Conservation (phyloP, 2,113 vertebrate species). For the Chaetura pelagica region DNA sequence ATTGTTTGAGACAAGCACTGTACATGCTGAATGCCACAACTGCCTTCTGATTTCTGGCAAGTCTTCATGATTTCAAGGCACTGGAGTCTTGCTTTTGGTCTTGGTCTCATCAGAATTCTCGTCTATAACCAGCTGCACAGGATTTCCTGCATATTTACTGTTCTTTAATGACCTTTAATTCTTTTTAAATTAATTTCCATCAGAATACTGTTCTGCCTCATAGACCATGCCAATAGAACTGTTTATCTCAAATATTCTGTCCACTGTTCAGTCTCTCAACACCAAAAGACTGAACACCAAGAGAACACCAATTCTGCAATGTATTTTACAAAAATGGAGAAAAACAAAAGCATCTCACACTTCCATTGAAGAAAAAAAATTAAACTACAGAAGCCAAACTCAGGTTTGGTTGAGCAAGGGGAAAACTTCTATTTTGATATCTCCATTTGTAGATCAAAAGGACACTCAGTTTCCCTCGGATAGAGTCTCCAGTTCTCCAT, state of each 20-base stretch:
- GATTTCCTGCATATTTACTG: background rate
- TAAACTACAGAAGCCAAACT: background rate
- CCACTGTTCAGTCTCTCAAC: background rate
- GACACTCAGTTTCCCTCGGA: background rate
- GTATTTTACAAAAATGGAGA: background rate
- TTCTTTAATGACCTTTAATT: background rate
- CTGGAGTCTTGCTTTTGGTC: background rate
- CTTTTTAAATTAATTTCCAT: background rate
- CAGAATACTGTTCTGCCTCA: background rate
- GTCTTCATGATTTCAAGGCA: background rate
- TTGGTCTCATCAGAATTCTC: background rate
- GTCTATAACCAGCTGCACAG: background rate
- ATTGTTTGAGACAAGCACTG: no score
- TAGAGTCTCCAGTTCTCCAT: background rate
- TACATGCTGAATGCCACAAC: no score
- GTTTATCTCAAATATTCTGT: background rate
- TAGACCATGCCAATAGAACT: background rate
- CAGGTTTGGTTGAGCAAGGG: background rate
- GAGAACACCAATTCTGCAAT: background rate
- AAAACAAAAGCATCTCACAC: background rate
- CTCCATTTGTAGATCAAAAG: background rate
- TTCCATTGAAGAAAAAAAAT: background rate
- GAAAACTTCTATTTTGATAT: background rate
- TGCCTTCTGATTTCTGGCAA: background rate
- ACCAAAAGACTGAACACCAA: background rate